A percentile compares a stretch with the other conserved stretches of the same genome.
These are phyloP conservation scores for Leptodactylus fuscus DNA, from an alignment of 2,113 vertebrate species.

Conservation along the genomic window DNA sequence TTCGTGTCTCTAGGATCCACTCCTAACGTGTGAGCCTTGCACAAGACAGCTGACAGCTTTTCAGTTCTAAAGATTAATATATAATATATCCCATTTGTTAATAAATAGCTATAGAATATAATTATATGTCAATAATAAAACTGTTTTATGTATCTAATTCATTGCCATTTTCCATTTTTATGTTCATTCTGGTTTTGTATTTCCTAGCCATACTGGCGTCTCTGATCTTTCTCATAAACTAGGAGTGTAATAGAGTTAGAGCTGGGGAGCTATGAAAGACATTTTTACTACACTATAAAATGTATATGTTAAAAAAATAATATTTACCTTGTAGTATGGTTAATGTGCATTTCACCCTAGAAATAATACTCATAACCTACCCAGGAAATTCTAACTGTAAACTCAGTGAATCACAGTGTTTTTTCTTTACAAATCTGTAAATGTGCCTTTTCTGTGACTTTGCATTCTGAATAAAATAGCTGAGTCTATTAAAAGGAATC, in stretches of 20 bases:
- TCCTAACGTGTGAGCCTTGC: no score
- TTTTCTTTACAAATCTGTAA: neutral
- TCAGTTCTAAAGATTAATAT: neutral
- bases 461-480: neutral
- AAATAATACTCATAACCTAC: conserved; percentile 23
- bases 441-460: neutral
- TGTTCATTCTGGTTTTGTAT: conserved; percentile 34
- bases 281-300: conserved; percentile 47
- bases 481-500: neutral
- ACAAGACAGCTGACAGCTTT: no score
- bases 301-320: conserved; percentile 23
- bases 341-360: neutral
- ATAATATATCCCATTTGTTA: neutral
- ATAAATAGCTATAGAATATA: neutral
- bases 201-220: conserved; percentile 39
- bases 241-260: conserved; percentile 33
- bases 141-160: conserved; percentile 5
- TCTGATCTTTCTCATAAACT: conserved; percentile 42
- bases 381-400: conserved; percentile 1
- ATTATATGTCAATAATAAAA: neutral
- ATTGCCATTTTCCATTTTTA: conserved; percentile 21
- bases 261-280: conserved; percentile 38
- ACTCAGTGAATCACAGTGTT: neutral
- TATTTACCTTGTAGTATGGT: conserved; percentile 22
- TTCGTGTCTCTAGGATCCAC: neutral